Conservation (phyloP, 2,797 vertebrate genomes). For the Vultur gryphus region DNA sequence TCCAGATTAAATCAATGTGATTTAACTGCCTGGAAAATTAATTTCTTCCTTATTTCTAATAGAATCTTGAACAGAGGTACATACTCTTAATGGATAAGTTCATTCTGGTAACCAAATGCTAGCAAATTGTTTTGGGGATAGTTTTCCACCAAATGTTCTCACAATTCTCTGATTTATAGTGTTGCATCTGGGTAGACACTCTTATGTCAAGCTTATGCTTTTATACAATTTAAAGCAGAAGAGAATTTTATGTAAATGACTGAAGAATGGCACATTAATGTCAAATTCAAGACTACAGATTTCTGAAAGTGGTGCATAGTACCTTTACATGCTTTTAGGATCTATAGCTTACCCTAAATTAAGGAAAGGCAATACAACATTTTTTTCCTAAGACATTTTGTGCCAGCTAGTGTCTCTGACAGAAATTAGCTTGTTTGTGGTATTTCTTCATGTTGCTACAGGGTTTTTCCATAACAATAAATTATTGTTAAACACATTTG, state of each 20-base stretch:
- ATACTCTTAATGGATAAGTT: not conserved
- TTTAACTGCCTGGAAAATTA: conserved; percentile 42
- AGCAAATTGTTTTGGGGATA: not conserved
- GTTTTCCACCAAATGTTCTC: not conserved
- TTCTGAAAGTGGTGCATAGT: not conserved
- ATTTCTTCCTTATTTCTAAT: conserved; percentile 17
- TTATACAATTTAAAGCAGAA: not conserved
- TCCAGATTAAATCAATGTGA: conserved; percentile 2
- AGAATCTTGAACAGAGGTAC: not conserved
- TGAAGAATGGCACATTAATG: not conserved
- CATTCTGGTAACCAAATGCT: not conserved
- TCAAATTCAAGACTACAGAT: not conserved
- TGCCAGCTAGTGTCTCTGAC: conserved; percentile 4
- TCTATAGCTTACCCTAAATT: not conserved
- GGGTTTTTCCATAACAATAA: conserved; percentile 50
- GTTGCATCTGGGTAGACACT: not conserved
- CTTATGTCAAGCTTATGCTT: not conserved
- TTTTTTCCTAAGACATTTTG: not conserved
- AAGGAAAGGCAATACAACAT: not conserved
- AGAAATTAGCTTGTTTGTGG: conserved; percentile 39
- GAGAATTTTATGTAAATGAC: not conserved
- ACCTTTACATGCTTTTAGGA: not conserved
- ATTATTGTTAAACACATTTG: conserved; percentile 36
- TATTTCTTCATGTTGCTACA: conserved; percentile 26
- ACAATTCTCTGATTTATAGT: not conserved